These are phyloP conservation scores for Axis porcinus DNA, from an alignment of 2,113 vertebrate species.

Conservation along the genomic window DNA sequence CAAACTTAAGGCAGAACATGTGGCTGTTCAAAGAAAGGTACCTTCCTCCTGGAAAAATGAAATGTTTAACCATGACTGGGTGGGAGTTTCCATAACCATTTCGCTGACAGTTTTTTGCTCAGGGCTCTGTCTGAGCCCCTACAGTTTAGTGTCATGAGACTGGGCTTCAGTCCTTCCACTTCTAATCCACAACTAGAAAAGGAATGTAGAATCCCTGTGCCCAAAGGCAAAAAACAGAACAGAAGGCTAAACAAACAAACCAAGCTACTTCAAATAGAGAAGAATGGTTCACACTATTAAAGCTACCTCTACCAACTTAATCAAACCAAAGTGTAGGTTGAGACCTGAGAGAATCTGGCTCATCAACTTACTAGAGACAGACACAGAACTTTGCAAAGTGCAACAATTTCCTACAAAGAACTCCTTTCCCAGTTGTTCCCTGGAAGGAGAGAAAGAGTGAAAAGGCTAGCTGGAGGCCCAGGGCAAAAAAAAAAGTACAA, in stretches of 20 bases:
- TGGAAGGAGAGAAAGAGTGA: background rate
- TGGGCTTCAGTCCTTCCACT: background rate
- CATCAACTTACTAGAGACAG: background rate
- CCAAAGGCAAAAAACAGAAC: background rate
- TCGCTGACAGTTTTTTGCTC: background rate
- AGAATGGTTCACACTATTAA: background rate
- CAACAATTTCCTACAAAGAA: background rate
- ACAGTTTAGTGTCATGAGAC: background rate
- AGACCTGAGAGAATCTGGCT: background rate
- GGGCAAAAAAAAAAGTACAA: slow-evolving; percentile 1
- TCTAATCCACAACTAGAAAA: background rate
- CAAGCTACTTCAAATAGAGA: background rate
- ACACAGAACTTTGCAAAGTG: background rate
- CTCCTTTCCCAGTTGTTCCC: background rate
- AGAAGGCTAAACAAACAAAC: background rate
- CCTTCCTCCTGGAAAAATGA: slow-evolving; percentile 15
- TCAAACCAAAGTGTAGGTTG: background rate
- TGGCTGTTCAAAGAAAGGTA: background rate
- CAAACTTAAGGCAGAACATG: background rate
- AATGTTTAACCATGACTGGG: background rate
- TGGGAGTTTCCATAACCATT: background rate
- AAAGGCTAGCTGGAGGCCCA: background rate
- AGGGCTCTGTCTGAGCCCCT: background rate
- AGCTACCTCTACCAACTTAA: background rate
- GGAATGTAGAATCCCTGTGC: background rate